Evolutionary conservation across 2,888 invertebrate genomes (phyloP).

Genomic region (Melieria crassipennis): DNA sequence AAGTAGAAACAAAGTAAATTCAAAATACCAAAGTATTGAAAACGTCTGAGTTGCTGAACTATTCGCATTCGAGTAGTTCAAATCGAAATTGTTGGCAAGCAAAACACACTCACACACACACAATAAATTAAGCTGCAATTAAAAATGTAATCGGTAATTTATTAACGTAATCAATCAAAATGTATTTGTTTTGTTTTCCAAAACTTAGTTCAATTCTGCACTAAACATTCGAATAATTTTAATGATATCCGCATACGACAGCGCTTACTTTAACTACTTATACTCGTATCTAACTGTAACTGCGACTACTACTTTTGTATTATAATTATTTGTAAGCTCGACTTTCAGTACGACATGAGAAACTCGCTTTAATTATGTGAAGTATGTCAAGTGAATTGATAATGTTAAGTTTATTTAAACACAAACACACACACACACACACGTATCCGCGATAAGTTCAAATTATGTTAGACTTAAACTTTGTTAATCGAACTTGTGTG

Average conservation of each 20-base stretch:
- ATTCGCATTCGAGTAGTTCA: not conserved
- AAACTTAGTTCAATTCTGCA: not conserved
- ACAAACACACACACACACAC: not conserved
- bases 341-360: not conserved
- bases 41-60: not conserved
- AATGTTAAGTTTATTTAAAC: not conserved
- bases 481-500: no score
- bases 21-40: not conserved
- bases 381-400: not conserved
- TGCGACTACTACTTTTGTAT: no score
- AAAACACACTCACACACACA: not conserved
- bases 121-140: not conserved
- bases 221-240: not conserved
- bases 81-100: not conserved
- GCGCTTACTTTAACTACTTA: no score
- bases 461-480: no score
- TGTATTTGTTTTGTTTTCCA: not conserved
- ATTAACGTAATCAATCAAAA: no score
- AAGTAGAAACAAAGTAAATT: not conserved
- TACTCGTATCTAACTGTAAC: no score
- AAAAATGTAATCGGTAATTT: not conserved
- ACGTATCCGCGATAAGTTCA: no score
- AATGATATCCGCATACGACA: not conserved
- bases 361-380: not conserved
- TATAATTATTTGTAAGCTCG: no score